phyloP scores from a whole-genome alignment of 2,113 vertebrate genomes.

The Loxodonta africana region DNA sequence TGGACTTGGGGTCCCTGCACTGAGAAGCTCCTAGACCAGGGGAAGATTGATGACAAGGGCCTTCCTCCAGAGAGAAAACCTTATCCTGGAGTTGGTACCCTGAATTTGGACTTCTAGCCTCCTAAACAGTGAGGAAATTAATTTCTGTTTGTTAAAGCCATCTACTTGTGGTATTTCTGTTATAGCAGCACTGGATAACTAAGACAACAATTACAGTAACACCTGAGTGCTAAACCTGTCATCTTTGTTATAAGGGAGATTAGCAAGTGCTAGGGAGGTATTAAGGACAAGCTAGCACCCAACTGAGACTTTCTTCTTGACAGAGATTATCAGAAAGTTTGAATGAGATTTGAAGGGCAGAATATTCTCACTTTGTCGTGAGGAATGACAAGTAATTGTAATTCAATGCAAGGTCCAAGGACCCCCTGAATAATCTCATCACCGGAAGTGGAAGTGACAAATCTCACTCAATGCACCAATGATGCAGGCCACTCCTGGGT shows the following conservation, averaged over 20 bases:
- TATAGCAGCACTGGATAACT: too few species aligned
- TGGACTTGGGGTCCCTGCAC: too few species aligned
- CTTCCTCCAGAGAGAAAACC: too few species aligned
- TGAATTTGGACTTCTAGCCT: too few species aligned
- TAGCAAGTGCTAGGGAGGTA: rapidly evolving
- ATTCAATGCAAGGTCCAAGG: not conserved
- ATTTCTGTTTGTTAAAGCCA: too few species aligned
- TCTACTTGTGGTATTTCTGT: too few species aligned
- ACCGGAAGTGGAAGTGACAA: not conserved
- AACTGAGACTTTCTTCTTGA: rapidly evolving
- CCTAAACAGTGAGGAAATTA: too few species aligned
- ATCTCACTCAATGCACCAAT: not conserved
- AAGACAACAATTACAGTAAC: not conserved
- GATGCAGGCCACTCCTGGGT: rapidly evolving
- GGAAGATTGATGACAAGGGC: too few species aligned
- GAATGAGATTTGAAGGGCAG: not conserved
- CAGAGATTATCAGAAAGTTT: rapidly evolving
- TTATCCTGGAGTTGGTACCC: too few species aligned
- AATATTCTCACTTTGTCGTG: not conserved
- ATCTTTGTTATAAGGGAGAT: not conserved
- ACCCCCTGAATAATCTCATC: rapidly evolving
- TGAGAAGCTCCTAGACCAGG: too few species aligned
- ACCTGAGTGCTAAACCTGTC: rapidly evolving
- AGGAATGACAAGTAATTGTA: not conserved
- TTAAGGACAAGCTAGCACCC: too few species aligned